phyloP scores from a whole-genome alignment of 2,113 vertebrate genomes.

The Arothron firmamentum region DNA sequence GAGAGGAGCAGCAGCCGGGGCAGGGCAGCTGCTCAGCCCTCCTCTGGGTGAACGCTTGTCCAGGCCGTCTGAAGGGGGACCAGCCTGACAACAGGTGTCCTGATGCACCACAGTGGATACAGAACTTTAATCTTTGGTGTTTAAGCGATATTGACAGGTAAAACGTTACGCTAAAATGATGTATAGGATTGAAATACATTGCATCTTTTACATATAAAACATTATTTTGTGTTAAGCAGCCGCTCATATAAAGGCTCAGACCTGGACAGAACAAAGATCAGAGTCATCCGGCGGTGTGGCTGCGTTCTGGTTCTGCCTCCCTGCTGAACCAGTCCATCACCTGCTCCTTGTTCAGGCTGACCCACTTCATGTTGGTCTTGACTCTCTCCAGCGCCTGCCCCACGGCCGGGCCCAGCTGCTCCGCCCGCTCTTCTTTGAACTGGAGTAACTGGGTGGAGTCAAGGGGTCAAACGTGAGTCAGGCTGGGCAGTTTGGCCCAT shows the following conservation, averaged over 20 bases:
- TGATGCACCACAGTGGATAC: too few species aligned
- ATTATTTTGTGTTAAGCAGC: conserved; percentile 12
- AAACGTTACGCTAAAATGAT: background rate
- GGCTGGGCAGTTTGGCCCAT: too few species aligned
- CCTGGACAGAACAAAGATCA: conserved; percentile 14
- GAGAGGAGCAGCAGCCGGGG: conserved; percentile 50
- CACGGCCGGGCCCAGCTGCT: conserved; percentile 72
- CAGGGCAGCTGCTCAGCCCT: conserved; percentile 5
- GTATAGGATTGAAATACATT: background rate
- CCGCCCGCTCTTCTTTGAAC: conserved; percentile 75
- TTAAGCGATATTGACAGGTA: background rate
- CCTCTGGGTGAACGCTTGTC: too few species aligned
- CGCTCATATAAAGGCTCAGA: conserved; percentile 21
- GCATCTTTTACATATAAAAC: background rate
- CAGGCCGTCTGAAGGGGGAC: too few species aligned
- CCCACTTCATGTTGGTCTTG: conserved; percentile 83
- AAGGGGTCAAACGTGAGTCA: background rate
- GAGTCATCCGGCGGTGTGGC: too few species aligned
- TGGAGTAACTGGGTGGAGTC: conserved; percentile 73
- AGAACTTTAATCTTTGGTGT: background rate
- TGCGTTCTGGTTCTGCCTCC: rapidly evolving
- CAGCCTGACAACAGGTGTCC: too few species aligned
- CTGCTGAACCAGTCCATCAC: conserved; percentile 74
- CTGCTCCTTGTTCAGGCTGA: conserved; percentile 63
- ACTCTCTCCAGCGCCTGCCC: conserved; percentile 83